Evolutionary conservation across 2,113 vertebrate genomes (phyloP).

Genomic region (Phasianus colchicus): DNA sequence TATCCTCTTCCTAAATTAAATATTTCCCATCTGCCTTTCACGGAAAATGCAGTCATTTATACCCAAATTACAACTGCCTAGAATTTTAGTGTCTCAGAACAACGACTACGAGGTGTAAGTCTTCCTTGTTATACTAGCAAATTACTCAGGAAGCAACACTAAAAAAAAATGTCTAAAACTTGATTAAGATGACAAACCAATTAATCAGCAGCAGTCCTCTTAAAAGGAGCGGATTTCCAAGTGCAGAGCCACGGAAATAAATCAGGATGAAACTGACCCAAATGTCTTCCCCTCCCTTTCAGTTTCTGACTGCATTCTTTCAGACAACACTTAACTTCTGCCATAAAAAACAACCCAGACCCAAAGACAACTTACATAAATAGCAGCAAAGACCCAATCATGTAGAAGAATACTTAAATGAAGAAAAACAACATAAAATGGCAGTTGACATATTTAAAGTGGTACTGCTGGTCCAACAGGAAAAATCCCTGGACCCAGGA

Average conservation of each 20-base stretch:
- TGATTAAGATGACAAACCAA: not conserved
- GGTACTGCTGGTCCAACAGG: not conserved
- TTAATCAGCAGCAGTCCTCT: not conserved
- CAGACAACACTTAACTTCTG: not conserved
- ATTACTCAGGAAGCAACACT: not conserved
- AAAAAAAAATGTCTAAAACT: not conserved
- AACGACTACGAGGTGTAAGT: not conserved
- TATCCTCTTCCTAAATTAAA: slow-evolving; percentile 32
- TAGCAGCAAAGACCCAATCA: not conserved
- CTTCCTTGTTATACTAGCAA: not conserved
- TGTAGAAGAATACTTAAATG: not conserved
- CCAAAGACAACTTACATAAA: not conserved
- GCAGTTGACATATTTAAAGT: not conserved
- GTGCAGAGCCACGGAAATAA: not conserved
- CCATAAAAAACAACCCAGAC: not conserved
- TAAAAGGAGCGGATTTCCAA: not conserved
- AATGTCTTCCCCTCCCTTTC: not conserved
- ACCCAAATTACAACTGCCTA: slow-evolving; percentile 22
- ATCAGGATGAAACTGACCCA: not conserved
- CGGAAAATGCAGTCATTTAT: not conserved
- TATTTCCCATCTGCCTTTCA: slow-evolving; percentile 22
- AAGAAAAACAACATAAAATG: not conserved
- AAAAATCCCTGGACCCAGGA: not conserved
- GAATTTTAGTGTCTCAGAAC: not conserved
- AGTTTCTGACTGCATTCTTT: not conserved